These are phyloP conservation scores for Stichopus chloronotus DNA, from an alignment of 35 echinoderm and acorn worm species.

Conservation along the genomic window DNA sequence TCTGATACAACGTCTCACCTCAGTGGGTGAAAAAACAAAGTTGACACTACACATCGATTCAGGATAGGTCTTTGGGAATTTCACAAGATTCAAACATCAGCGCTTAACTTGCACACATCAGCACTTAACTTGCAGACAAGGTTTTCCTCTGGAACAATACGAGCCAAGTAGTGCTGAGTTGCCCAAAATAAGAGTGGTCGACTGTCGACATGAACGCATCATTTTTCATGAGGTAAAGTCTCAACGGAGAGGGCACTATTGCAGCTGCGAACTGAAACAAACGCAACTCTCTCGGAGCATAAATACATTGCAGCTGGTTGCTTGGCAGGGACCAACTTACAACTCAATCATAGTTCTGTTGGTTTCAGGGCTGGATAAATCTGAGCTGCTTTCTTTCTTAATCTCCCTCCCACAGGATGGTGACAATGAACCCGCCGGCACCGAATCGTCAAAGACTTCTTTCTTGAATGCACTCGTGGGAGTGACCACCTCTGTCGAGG, in stretches of 20 bases:
- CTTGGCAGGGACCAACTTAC: neutral
- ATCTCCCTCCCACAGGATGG: slow-evolving; percentile 65
- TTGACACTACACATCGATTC: no score
- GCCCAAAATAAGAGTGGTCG: neutral
- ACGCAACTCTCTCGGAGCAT: neutral
- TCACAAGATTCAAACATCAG: no score
- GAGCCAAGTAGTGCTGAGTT: neutral
- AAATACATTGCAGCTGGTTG: neutral
- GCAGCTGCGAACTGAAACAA: slow-evolving; percentile 41
- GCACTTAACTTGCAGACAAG: neutral
- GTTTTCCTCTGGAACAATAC: neutral
- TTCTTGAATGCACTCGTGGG: slow-evolving; percentile 89
- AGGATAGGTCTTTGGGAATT: no score
- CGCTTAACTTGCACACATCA: neutral
- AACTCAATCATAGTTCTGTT: slow-evolving; percentile 83
- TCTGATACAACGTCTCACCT: no score
- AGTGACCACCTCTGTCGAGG: slow-evolving; percentile 92
- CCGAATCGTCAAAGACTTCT: slow-evolving; percentile 41
- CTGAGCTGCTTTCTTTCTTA: slow-evolving; percentile 72
- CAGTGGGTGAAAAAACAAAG: no score
- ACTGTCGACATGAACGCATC: neutral
- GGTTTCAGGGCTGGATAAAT: slow-evolving; percentile 75
- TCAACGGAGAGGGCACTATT: neutral
- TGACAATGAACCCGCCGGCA: neutral
- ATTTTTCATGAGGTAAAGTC: neutral